Percentiles rank a stretch among this genome's conserved stretches.
Conservation (phyloP, 2,797 vertebrate species). For the Taeniopygia guttata region DNA sequence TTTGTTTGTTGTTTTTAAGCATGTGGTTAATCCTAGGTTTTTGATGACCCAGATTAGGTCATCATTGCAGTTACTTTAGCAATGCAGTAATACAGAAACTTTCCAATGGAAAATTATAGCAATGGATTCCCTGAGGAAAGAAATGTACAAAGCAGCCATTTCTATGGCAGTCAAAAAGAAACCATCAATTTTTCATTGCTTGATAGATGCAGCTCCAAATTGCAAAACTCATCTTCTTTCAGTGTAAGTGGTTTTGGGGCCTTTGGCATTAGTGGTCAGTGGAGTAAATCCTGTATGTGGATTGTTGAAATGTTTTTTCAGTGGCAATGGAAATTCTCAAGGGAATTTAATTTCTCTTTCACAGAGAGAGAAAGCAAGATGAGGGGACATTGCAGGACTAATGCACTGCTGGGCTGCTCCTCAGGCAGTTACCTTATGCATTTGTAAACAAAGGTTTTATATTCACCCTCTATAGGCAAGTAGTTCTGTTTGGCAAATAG, state of each 20-base stretch:
- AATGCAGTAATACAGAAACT: neutral
- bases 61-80: neutral
- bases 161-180: conserved; percentile 18
- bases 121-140: neutral
- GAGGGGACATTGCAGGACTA: neutral
- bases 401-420: neutral
- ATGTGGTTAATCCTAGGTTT: neutral
- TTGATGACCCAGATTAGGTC: neutral
- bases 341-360: neutral
- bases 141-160: conserved; percentile 16
- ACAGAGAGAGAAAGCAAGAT: neutral
- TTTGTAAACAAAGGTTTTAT: neutral
- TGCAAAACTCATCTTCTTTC: neutral
- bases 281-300: neutral
- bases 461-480: neutral
- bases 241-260: neutral
- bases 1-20: neutral
- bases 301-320: neutral
- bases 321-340: neutral
- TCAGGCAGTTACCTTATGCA: neutral
- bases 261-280: neutral
- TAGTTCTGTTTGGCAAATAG: neutral
- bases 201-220: neutral
- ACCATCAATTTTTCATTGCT: conserved; percentile 26
- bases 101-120: conserved; percentile 26